Evolutionary conservation across 1,140 invertebrate genomes (phyloP).

Genomic region (Penaeus indicus): DNA sequence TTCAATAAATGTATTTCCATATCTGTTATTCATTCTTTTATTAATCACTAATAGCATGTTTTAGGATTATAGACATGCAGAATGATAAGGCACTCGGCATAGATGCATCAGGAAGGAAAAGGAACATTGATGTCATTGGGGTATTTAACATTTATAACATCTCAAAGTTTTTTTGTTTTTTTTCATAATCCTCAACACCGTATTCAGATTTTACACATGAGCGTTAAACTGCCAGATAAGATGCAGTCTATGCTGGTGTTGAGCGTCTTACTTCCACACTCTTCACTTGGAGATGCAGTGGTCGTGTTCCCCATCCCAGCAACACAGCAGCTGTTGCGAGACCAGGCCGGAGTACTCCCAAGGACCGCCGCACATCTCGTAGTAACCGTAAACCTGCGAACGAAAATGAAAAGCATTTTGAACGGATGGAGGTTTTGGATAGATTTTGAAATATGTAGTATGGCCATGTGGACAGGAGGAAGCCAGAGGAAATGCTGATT

Average conservation of each 20-base stretch:
- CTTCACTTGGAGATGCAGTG: constrained; percentile 24
- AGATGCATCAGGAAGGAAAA: too few relatives aligned
- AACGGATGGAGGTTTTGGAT: not conserved
- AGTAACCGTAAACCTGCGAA: constrained; percentile 41
- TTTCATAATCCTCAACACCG: too few relatives aligned
- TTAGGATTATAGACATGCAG: too few relatives aligned
- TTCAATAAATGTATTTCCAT: too few relatives aligned
- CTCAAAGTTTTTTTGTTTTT: too few relatives aligned
- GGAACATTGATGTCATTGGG: too few relatives aligned
- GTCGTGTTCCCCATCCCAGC: constrained; percentile 4
- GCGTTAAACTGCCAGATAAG: not conserved
- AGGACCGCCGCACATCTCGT: constrained; percentile 51
- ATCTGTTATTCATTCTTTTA: too few relatives aligned
- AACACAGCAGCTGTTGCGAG: constrained; percentile 45
- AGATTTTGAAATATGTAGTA: not conserved
- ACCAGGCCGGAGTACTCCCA: constrained; percentile 49
- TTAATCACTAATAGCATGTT: too few relatives aligned
- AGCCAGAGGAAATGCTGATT: not conserved
- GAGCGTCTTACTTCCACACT: not conserved
- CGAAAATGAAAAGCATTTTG: not conserved
- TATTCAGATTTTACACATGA: too few relatives aligned
- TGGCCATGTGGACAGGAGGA: not conserved
- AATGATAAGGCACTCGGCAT: too few relatives aligned
- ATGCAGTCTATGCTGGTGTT: not conserved
- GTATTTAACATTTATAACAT: too few relatives aligned